A percentile compares a stretch with the other conserved stretches of the same genome.
These are phyloP conservation scores for Pyrocoelia pectoralis DNA, from an alignment of 2,888 invertebrate species.

Conservation along the genomic window DNA sequence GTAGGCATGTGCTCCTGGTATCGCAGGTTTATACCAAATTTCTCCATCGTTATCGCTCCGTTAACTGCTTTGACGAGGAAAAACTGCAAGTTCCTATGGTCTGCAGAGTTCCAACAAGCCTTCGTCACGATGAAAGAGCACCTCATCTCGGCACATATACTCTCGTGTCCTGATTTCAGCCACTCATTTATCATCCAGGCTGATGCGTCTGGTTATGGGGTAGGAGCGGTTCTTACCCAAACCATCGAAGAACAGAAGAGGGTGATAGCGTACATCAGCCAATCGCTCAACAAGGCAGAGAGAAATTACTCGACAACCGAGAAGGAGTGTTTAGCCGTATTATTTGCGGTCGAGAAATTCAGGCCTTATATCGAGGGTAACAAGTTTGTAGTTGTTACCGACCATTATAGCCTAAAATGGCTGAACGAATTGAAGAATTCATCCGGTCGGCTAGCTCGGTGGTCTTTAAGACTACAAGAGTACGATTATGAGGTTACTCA, in stretches of 20 bases:
- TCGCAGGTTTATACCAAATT: slow-evolving; percentile 2
- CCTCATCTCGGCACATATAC: neutral
- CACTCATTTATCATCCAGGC: neutral
- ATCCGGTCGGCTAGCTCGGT: too few species aligned
- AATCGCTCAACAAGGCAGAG: neutral
- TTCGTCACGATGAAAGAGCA: neutral
- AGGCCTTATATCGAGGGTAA: too few species aligned
- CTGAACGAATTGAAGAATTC: too few species aligned
- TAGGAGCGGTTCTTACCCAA: neutral
- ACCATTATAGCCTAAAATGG: too few species aligned
- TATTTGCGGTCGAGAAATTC: too few species aligned
- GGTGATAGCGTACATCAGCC: too few species aligned
- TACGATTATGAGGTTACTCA: too few species aligned
- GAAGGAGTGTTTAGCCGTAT: too few species aligned
- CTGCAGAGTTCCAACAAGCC: neutral
- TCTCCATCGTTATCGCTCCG: neutral
- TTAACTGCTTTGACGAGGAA: neutral
- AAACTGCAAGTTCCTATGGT: neutral
- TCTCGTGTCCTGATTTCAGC: neutral
- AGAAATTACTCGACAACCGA: too few species aligned
- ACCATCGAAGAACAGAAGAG: too few species aligned
- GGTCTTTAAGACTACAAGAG: too few species aligned
- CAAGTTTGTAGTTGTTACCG: too few species aligned
- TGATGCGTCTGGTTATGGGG: neutral
- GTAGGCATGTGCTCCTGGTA: slow-evolving; percentile 7